Evolutionary conservation across 2,888 invertebrate genomes (phyloP).

Genomic region (Yponomeuta sedellus): DNA sequence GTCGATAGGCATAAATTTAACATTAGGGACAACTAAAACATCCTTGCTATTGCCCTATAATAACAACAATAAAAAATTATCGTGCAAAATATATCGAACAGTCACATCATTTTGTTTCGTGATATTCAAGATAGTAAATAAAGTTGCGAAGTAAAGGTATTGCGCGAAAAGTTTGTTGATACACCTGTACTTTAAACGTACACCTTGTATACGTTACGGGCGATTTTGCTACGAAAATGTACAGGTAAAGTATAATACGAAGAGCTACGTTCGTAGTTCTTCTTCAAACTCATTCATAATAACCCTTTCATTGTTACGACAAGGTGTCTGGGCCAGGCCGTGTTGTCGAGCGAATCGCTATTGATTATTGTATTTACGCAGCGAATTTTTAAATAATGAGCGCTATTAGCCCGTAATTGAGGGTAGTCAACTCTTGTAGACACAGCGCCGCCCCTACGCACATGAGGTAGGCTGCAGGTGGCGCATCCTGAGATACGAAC

Average conservation of each 20-base stretch:
- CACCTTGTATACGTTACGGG: slow-evolving; percentile 11
- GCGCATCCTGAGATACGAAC: not conserved
- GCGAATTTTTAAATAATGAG: slow-evolving; percentile 63
- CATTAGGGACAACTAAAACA: no score
- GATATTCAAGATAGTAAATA: no score
- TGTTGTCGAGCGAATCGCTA: slow-evolving; percentile 48
- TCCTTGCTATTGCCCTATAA: no score
- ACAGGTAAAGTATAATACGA: no score
- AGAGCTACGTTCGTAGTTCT: no score
- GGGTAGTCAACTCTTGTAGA: slow-evolving; percentile 46
- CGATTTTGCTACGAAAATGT: not conserved
- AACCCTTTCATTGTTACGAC: slow-evolving; percentile 3
- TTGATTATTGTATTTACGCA: slow-evolving; percentile 58
- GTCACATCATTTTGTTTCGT: no score
- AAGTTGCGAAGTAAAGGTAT: no score
- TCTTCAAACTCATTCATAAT: not conserved
- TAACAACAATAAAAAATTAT: no score
- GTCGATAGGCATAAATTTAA: no score
- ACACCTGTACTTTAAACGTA: no score
- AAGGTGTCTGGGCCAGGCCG: not conserved
- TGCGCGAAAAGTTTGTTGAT: no score
- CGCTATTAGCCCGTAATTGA: slow-evolving; percentile 59
- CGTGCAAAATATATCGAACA: no score
- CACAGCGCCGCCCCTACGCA: slow-evolving; percentile 17
- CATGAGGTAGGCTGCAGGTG: not conserved